Evolutionary conservation across 1,140 invertebrate species (phyloP).

Genomic region (Trachymyrmex septentrionalis): DNA sequence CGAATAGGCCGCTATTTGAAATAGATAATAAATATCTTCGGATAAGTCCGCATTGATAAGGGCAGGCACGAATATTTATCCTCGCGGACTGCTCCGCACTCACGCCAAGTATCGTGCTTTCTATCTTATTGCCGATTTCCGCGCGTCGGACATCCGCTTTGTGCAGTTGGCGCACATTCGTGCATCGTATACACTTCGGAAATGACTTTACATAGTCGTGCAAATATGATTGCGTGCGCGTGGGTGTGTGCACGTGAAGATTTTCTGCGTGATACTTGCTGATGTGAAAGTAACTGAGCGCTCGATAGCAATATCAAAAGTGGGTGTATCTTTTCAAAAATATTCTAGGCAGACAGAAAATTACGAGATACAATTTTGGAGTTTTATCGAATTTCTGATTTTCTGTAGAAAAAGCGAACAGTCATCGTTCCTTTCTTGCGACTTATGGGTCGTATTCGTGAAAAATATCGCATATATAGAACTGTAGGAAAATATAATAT

Average conservation of each 20-base stretch:
- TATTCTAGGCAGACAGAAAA: not conserved
- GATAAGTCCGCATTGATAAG: slow-evolving; percentile 49
- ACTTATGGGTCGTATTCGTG: too few relatives aligned
- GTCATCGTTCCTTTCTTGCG: not conserved
- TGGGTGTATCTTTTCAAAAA: not conserved
- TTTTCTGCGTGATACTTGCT: not conserved
- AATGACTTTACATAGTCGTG: not conserved
- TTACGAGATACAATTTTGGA: not conserved
- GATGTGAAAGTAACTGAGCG: not conserved
- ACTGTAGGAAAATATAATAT: too few relatives aligned
- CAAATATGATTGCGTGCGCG: not conserved
- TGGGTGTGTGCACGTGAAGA: not conserved
- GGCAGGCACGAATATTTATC: slow-evolving; percentile 30
- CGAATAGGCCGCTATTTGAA: slow-evolving; percentile 32
- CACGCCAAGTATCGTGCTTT: slow-evolving; percentile 15
- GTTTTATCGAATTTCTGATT: not conserved
- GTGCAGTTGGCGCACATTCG: not conserved
- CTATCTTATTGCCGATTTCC: slow-evolving; percentile 51
- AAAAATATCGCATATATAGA: too few relatives aligned
- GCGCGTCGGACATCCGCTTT: slow-evolving; percentile 40
- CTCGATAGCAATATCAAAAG: not conserved
- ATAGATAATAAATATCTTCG: slow-evolving; percentile 52
- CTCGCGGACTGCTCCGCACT: not conserved
- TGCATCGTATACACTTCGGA: not conserved
- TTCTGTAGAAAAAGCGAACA: not conserved